Percentiles rank a stretch among this genome's conserved stretches.
Evolutionary conservation across 2,113 vertebrate species (phyloP).

Genomic region (Polypterus senegalus): DNA sequence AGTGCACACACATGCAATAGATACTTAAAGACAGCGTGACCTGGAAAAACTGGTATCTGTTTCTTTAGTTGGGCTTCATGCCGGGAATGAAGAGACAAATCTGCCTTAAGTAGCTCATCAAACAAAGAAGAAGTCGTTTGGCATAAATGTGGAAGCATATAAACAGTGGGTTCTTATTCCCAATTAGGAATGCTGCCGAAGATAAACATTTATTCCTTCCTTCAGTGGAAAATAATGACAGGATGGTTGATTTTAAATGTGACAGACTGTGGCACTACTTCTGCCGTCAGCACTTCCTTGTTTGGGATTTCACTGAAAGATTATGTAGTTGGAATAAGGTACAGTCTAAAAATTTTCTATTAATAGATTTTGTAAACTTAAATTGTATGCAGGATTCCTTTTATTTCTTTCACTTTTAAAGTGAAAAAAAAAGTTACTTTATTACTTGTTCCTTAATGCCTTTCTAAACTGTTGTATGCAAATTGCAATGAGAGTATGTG

Average conservation of each 20-base stretch:
- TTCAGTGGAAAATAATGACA: constrained; percentile 26
- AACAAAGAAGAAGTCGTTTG: neutral
- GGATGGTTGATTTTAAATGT: constrained; percentile 14
- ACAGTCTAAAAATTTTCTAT: constrained; percentile 3
- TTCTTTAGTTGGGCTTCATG: constrained; percentile 6
- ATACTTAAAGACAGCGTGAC: constrained; percentile 15
- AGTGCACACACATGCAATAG: constrained; percentile 20
- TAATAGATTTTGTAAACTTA: neutral
- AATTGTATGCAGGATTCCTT: neutral
- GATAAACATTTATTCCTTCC: constrained; percentile 8
- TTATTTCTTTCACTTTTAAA: too few species aligned
- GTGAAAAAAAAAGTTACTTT: too few species aligned
- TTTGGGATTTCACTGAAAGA: constrained; percentile 18
- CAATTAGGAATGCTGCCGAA: constrained; percentile 6
- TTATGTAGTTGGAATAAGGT: constrained; percentile 29
- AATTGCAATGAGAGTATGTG: too few species aligned
- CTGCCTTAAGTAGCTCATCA: neutral
- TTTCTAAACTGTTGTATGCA: too few species aligned
- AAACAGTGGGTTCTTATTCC: constrained; percentile 10
- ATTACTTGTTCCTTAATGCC: too few species aligned
- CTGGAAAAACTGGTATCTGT: constrained; percentile 14
- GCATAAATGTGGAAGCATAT: constrained; percentile 2
- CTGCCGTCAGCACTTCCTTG: constrained; percentile 17
- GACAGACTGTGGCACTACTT: constrained; percentile 17
- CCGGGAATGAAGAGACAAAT: constrained; percentile 13